These are phyloP conservation scores for Brevimyrus niger DNA, from an alignment of 2,113 vertebrate species.

Conservation along the genomic window DNA sequence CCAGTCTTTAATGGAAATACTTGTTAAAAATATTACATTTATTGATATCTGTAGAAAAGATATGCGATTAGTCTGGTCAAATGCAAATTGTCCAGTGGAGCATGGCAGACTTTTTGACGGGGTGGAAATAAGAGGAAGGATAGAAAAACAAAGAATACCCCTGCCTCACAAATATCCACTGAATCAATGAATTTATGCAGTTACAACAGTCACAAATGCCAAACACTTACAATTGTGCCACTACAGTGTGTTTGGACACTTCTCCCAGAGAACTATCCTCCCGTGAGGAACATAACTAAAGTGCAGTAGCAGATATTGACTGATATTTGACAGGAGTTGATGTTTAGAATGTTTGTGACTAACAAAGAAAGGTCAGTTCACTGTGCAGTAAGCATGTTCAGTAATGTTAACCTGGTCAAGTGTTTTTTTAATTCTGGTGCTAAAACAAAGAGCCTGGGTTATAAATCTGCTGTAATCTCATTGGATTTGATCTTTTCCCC, in stretches of 20 bases:
- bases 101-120: neutral
- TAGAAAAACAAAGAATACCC: neutral
- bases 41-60: slow-evolving; percentile 4
- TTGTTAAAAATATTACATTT: neutral
- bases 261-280: neutral
- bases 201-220: neutral
- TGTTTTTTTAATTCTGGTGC: neutral
- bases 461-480: neutral
- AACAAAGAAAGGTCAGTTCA: neutral
- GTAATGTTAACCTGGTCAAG: neutral
- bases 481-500: neutral
- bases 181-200: neutral
- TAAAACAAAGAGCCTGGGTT: neutral
- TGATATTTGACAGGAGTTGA: neutral
- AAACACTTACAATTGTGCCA: neutral
- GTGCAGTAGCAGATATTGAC: neutral
- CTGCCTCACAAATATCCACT: neutral
- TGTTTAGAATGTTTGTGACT: neutral
- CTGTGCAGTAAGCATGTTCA: neutral
- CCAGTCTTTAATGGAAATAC: slow-evolving; percentile 9
- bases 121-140: neutral
- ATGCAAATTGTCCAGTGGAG: neutral
- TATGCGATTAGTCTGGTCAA: neutral
- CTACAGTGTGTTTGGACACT: neutral
- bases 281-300: neutral